A percentile compares a stretch with the other conserved stretches of the same genome.
phyloP scores from a whole-genome alignment of 2,113 vertebrate species.

The Galeopterus variegatus region DNA sequence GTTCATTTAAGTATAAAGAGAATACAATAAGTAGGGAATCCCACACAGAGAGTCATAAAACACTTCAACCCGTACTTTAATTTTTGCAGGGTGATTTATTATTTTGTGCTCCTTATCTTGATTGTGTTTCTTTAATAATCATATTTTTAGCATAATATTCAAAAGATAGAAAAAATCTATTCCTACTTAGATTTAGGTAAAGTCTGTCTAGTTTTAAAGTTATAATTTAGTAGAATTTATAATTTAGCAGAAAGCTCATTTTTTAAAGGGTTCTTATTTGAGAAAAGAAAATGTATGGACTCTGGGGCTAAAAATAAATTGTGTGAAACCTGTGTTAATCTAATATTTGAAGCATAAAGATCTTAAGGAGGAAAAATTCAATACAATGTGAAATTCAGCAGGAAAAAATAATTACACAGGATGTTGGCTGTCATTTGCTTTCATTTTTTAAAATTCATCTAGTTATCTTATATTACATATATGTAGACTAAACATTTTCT shows the following conservation, averaged over 20 bases:
- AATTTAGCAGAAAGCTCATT: not conserved
- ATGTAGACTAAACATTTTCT: conserved; percentile 35
- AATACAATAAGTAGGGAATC: not conserved
- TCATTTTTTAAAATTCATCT: conserved; percentile 52
- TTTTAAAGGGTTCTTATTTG: not conserved
- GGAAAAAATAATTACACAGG: conserved; percentile 56
- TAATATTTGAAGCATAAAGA: conserved; percentile 57
- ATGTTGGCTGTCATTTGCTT: not conserved
- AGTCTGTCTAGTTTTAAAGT: not conserved
- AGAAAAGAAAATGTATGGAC: conserved; percentile 2
- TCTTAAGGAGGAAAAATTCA: conserved; percentile 31
- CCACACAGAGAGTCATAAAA: not conserved
- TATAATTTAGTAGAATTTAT: conserved; percentile 40
- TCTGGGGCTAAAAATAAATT: conserved; percentile 31
- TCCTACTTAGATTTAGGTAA: not conserved
- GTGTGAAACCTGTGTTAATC: conserved; percentile 11
- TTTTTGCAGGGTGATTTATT: conserved; percentile 1
- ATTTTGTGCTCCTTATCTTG: not conserved
- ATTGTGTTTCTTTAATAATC: not conserved
- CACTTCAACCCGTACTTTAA: not conserved
- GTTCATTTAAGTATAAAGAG: not conserved
- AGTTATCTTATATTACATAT: conserved; percentile 26
- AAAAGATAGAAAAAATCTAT: not conserved
- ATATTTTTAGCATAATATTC: not conserved
- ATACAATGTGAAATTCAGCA: conserved; percentile 10